Evolutionary conservation across 2,888 invertebrate genomes (phyloP).

Genomic region (Lithophane ornitopus): DNA sequence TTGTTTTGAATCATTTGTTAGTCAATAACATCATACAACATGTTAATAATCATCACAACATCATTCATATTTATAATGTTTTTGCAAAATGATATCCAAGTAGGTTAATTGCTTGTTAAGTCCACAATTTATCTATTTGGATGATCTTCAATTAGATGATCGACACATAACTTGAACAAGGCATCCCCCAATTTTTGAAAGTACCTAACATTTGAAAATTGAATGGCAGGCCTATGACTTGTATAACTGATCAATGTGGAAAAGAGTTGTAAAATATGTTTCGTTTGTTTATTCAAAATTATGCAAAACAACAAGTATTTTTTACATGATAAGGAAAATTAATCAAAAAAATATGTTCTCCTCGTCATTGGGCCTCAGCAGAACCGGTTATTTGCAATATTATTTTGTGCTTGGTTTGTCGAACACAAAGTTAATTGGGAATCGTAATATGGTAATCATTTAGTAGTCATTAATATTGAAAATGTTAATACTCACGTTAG

Average conservation of each 20-base stretch:
- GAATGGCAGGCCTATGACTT: neutral
- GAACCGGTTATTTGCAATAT: constrained; percentile 18
- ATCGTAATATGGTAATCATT: neutral
- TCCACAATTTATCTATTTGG: no score
- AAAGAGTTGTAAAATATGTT: neutral
- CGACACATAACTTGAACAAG: neutral
- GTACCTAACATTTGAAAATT: neutral
- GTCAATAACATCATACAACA: neutral
- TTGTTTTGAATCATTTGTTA: neutral
- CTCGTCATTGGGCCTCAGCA: neutral
- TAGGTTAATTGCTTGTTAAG: neutral
- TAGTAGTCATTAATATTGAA: neutral
- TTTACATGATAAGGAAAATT: neutral
- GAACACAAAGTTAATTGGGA: neutral
- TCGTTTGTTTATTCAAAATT: neutral
- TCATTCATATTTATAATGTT: constrained; percentile 1
- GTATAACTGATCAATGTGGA: neutral
- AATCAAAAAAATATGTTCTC: neutral
- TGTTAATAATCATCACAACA: neutral
- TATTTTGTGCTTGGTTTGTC: neutral
- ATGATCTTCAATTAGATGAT: no score
- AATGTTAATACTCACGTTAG: constrained; percentile 92
- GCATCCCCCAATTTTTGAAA: neutral
- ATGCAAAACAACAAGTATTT: neutral
- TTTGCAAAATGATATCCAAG: neutral